A percentile compares a stretch with the other conserved stretches of the same genome.
Conservation (phyloP, 2,797 vertebrate genomes). For the Oceanodroma leucorhoa region DNA sequence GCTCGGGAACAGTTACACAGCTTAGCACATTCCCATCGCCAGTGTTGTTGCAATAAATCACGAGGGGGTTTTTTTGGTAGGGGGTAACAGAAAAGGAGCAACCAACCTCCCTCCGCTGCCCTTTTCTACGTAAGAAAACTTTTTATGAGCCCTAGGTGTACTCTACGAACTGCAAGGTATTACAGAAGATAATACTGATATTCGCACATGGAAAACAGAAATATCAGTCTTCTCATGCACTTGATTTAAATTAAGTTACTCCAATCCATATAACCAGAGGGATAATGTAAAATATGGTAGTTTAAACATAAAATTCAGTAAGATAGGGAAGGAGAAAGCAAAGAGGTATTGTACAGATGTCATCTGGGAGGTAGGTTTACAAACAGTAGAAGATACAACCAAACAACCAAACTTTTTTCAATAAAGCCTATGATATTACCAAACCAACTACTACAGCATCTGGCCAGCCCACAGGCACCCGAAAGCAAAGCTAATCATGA, state of each 20-base stretch:
- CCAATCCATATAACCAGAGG: neutral
- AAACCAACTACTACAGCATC: neutral
- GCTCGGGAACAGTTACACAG: accelerated
- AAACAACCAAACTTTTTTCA: neutral
- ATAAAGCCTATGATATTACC: neutral
- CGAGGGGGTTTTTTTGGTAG: neutral
- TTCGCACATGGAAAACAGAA: neutral
- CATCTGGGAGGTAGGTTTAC: neutral
- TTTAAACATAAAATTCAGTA: neutral
- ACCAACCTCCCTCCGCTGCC: accelerated
- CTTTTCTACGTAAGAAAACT: neutral
- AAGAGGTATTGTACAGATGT: neutral
- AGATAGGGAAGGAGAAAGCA: neutral
- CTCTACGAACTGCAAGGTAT: neutral
- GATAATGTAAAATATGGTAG: neutral
- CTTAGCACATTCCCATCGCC: neutral
- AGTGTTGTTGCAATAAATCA: neutral
- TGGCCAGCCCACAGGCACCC: neutral
- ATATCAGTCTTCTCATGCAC: neutral
- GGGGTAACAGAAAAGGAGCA: neutral
- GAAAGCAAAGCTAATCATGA: neutral
- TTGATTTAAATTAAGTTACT: neutral
- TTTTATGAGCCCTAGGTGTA: neutral
- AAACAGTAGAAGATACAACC: neutral
- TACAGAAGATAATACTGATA: neutral